Percentiles rank a stretch among this genome's conserved stretches.
phyloP scores from a whole-genome alignment of 1,140 invertebrate species.

The Drosophila arawakana region DNA sequence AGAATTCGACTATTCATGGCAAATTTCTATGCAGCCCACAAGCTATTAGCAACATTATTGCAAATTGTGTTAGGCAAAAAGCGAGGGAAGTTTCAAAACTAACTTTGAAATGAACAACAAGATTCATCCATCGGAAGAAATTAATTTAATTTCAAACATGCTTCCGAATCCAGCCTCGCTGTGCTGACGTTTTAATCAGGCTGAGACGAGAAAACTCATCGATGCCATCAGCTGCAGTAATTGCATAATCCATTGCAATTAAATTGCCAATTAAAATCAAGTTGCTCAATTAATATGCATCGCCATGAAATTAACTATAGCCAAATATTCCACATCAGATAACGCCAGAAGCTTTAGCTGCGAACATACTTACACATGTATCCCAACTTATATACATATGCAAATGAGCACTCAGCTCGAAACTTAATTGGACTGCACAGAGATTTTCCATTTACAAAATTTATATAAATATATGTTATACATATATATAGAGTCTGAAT shows the following conservation, averaged over 20 bases:
- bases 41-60: conserved; percentile 12
- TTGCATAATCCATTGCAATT: conserved; percentile 53
- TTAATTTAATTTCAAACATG: too few species aligned
- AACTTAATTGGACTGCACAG: conserved; percentile 8
- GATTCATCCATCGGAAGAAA: too few species aligned
- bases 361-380: conserved; percentile 6
- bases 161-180: neutral
- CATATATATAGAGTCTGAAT: neutral
- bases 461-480: neutral
- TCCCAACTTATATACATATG: conserved; percentile 10
- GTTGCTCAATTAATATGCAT: conserved; percentile 45
- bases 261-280: conserved; percentile 41
- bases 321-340: conserved; percentile 1
- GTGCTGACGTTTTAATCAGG: neutral
- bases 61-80: neutral
- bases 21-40: conserved; percentile 13
- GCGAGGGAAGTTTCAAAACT: neutral
- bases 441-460: conserved; percentile 13
- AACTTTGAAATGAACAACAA: neutral
- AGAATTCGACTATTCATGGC: conserved; percentile 30
- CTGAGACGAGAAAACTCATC: conserved; percentile 11
- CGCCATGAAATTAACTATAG: conserved; percentile 31
- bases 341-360: neutral
- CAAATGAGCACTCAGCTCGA: conserved; percentile 27
- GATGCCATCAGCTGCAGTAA: conserved; percentile 33